Percentiles rank a stretch among this genome's conserved stretches.
phyloP scores from a whole-genome alignment of 1,140 invertebrate genomes.

The Drosophila lacteicornis region DNA sequence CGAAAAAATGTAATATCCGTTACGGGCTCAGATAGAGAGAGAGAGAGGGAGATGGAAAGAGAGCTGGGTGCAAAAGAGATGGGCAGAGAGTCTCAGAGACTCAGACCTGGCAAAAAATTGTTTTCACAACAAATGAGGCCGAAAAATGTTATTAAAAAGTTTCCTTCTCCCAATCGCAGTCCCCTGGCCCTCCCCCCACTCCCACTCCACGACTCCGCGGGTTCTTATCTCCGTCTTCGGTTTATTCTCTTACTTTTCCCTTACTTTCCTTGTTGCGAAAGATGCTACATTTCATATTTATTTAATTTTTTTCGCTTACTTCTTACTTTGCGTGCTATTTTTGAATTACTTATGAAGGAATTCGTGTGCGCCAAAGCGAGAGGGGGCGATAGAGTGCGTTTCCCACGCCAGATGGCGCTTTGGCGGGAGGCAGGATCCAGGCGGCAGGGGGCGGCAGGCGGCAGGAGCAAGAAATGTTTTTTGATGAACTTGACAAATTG shows the following conservation, averaged over 20 bases:
- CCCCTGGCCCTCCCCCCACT: slow-evolving; percentile 16
- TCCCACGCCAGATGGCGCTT: slow-evolving; percentile 39
- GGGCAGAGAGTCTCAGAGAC: slow-evolving; percentile 11
- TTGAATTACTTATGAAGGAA: slow-evolving; percentile 65
- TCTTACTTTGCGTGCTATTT: slow-evolving; percentile 68
- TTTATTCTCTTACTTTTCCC: slow-evolving; percentile 30
- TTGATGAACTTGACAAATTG: slow-evolving; percentile 64
- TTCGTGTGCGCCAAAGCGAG: slow-evolving; percentile 12
- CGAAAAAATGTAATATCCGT: slow-evolving; percentile 82
- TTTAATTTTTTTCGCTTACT: slow-evolving; percentile 75
- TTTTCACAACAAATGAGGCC: slow-evolving; percentile 83
- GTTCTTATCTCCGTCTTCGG: slow-evolving; percentile 39
- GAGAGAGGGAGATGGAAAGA: slow-evolving; percentile 1
- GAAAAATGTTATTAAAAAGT: slow-evolving; percentile 84
- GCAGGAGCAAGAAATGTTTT: slow-evolving; percentile 33
- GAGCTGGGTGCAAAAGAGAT: slow-evolving; percentile 7
- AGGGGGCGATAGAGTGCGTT: slow-evolving; percentile 5
- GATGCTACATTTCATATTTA: slow-evolving; percentile 78
- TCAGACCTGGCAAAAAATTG: slow-evolving; percentile 72
- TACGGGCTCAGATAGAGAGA: slow-evolving; percentile 42
- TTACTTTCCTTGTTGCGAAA: slow-evolving; percentile 45
- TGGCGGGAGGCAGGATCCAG: background rate
- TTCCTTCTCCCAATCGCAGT: slow-evolving; percentile 59
- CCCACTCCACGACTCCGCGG: background rate
- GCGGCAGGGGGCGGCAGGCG: background rate